Base-by-base conservation (phyloP, 2,888 invertebrate species). In the Stenchaetothrips biformis region DNA sequence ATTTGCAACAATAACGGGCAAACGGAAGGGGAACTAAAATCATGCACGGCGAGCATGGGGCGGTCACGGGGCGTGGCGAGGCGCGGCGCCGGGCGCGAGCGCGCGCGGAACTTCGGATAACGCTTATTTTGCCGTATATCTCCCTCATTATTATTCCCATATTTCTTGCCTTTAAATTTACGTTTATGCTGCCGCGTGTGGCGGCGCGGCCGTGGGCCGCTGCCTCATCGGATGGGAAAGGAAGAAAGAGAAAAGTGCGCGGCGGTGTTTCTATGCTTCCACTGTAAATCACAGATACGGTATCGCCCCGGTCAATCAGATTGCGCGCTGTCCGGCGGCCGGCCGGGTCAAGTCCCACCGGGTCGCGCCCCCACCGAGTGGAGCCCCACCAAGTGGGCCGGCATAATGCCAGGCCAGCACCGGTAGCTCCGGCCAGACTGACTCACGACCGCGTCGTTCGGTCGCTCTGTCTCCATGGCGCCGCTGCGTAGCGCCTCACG, bases 221-320 rank as follows among this genome's bases (percentile, higher is more conserved):
- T 37, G 37, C 67, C 67, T 74, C 67, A 74, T 74, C 67, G 67
- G 67, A 74, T 74, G 67, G 67, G 21, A 21, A 25, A 4, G 67
- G 67, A 9, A 37, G 37, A 37, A 37, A 37, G 67, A 4, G 67
- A 21, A 21, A 59, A 59, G 67, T 25, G 67, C 67, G 25, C 0
- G 67, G 67, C 67, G 67, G 21, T 11, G 67, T 37, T 37, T 37
- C 37, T 37, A n/a, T 53, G 53, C 25, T 74, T 25, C 67, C 25
- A 74, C 67, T 74, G 67, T 74, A 74, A 74, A 74, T 74, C 67
- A 74, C 67, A 74, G 67, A 74, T 74, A 74, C 67, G 67, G 21
- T 74, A 74, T 74, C 67, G 25, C 67, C 25, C 25, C 8, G 67
- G 21, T 25, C 67, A 74, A 74, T 74, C 67, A 25, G 59, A 59